phyloP scores from a whole-genome alignment of 2,113 vertebrate species.

The Odocoileus virginianus region DNA sequence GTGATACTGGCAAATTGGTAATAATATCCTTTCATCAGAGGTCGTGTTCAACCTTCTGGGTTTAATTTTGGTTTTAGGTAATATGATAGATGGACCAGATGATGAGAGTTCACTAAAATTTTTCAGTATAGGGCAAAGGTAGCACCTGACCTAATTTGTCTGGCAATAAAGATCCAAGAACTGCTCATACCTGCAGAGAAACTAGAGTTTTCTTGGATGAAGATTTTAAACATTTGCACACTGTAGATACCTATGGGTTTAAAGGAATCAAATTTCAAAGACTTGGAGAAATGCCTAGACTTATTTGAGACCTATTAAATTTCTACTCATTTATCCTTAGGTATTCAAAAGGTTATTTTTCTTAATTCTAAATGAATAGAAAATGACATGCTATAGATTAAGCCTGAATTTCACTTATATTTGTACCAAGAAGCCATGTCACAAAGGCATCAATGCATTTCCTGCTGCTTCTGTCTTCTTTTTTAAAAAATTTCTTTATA shows the following conservation, averaged over 20 bases:
- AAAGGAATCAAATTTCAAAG: slow-evolving; percentile 21
- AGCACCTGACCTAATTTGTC: background rate
- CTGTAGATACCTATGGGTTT: background rate
- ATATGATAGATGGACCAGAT: background rate
- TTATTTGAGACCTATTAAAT: slow-evolving; percentile 24
- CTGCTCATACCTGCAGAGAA: background rate
- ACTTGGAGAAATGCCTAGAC: slow-evolving; percentile 28
- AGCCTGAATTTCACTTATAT: background rate
- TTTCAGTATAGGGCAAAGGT: background rate
- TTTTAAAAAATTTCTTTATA: background rate
- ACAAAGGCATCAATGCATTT: slow-evolving; percentile 17
- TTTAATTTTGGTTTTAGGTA: background rate
- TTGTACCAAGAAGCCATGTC: background rate
- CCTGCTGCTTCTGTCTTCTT: background rate
- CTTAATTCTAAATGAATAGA: slow-evolving; percentile 47
- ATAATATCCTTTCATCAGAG: background rate
- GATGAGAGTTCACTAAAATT: background rate
- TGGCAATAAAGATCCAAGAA: background rate
- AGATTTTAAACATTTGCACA: slow-evolving; percentile 35
- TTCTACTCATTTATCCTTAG: slow-evolving; percentile 43
- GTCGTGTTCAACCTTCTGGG: background rate
- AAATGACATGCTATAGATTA: slow-evolving; percentile 20
- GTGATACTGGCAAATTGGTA: background rate
- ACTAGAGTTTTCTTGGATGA: background rate
- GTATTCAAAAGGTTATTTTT: slow-evolving; percentile 45